Evolutionary conservation across 2,888 invertebrate species (phyloP), one percentile per base, ranked within the genome.

Genomic region (Portevinia maculata): DNA sequence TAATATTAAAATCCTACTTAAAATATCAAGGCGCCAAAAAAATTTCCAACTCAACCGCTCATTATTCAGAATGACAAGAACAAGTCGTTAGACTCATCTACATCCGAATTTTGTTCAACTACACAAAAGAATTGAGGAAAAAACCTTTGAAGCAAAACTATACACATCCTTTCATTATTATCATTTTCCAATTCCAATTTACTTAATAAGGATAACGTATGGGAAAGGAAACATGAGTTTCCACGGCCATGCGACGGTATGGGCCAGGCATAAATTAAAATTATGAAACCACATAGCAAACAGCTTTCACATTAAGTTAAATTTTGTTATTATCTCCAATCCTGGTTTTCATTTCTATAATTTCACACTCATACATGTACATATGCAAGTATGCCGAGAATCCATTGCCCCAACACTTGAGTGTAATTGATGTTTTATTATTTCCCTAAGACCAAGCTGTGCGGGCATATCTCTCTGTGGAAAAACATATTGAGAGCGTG

Each of bases 371-470:
- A 55, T 24, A 15, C 3, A 34, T 9, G n/a, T n/a, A n/a, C n/a
- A n/a, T n/a, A n/a, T n/a, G n/a, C n/a, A n/a, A 19, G 24, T 19
- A 9, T 19, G 15, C 11, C 30, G 11, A 44, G 21, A 6, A 8
- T 55, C 55, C 39, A 13, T 21, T 8, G 30, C 46, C 64, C 60
- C 52, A 30, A 46, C 65, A 60, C 76, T 62, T 50, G 62, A 37
- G 48, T 74, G 73, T 79, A 84, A 79, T 84, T 84, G 79, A 84
- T 84, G 79, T 79, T 84, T 84, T 84, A 84, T 84, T 74, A 59
- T 69, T 74, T 69, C 52, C 73, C 73, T 34, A 57, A 52, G 55
- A 62, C 74, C 71, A 71, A 39, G 62, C 81, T 64, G 65, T 65
- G 44, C 52, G 76, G 52, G 70, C 34, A 70, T 75, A 75, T 70